phyloP scores from a whole-genome alignment of 2,888 invertebrate genomes.

The Dyspetes luteomarginatus region DNA sequence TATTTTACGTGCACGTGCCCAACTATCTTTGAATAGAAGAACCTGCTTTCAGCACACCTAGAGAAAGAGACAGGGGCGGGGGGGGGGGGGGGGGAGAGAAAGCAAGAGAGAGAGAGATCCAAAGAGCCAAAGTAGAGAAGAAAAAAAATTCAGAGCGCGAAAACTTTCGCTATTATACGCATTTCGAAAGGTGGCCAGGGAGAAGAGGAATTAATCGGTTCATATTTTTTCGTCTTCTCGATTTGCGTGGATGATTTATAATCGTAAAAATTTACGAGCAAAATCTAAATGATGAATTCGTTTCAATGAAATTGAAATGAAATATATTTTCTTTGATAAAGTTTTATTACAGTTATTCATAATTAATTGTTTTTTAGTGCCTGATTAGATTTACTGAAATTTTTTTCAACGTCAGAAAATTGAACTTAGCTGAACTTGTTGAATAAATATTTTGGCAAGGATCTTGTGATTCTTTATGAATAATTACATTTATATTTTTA shows the following conservation, averaged over 20 bases:
- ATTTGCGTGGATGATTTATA: constrained; percentile 11
- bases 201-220: constrained; percentile 33
- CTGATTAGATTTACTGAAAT: not conserved
- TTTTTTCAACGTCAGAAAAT: not conserved
- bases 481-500: too few species aligned
- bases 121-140: constrained; percentile 21
- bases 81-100: not conserved
- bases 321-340: not conserved
- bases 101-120: not conserved
- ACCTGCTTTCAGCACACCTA: constrained; percentile 30
- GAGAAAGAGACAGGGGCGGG: not conserved
- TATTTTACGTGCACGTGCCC: constrained; percentile 50
- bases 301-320: not conserved
- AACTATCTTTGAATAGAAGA: constrained; percentile 48
- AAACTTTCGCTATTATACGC: constrained; percentile 48
- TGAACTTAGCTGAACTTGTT: not conserved
- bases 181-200: constrained; percentile 8
- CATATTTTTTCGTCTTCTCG: constrained; percentile 43
- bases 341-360: not conserved
- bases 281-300: not conserved
- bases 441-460: not conserved
- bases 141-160: constrained; percentile 41
- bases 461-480: not conserved
- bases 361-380: not conserved
- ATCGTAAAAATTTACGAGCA: constrained; percentile 14